Evolutionary conservation across 1,140 invertebrate species (phyloP).

Genomic region (Caenorhabditis briggsae): DNA sequence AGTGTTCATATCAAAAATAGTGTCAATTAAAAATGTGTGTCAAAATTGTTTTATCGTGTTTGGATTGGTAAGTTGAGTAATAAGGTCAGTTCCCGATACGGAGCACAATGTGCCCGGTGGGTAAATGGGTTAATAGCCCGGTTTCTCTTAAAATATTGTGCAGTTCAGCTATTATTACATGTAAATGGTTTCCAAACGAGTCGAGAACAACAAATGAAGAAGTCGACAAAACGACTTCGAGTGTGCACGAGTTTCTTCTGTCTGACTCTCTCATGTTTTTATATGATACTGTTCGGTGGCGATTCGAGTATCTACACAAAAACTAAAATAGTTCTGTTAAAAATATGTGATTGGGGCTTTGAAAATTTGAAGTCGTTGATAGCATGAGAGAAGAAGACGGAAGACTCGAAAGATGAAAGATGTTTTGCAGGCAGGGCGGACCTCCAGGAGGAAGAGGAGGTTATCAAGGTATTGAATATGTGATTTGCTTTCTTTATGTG

Average conservation of each 20-base stretch:
- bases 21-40: conserved; percentile 14
- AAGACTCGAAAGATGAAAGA: conserved; percentile 39
- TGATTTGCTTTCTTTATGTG: conserved; percentile 40
- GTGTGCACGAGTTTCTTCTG: conserved; percentile 39
- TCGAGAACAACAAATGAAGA: conserved; percentile 39
- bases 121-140: not conserved
- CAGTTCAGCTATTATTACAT: conserved; percentile 50
- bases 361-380: not conserved
- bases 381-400: conserved; percentile 48
- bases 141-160: conserved; percentile 44
- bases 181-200: conserved; percentile 37
- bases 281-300: not conserved
- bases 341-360: not conserved
- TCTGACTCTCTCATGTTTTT: conserved; percentile 44
- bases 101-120: conserved; percentile 35
- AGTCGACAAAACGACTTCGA: conserved; percentile 44
- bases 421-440: conserved; percentile 64
- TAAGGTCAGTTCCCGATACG: conserved; percentile 21
- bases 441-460: conserved; percentile 62
- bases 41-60: conserved; percentile 36
- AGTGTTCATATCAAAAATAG: conserved; percentile 47
- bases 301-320: not conserved
- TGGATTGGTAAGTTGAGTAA: conserved; percentile 2
- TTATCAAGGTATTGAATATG: conserved; percentile 63
- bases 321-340: not conserved